Evolutionary conservation across 2,797 vertebrate genomes (phyloP).

Genomic region (Cynodonichthys magdalenae): DNA sequence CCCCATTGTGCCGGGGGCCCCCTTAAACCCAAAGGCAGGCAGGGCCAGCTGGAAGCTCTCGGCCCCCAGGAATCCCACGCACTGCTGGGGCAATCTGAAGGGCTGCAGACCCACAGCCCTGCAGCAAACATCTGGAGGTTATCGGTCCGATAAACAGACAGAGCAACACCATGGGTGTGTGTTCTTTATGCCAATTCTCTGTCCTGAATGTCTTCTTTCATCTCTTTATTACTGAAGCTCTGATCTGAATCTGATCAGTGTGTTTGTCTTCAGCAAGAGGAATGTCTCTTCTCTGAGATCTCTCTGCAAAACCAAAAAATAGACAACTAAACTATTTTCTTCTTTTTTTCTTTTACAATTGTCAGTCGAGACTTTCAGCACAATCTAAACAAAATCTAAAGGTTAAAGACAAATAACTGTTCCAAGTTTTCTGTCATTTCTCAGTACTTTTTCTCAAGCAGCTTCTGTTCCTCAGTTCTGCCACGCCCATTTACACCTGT

Average conservation of each 20-base stretch:
- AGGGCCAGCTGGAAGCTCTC: constrained; percentile 78
- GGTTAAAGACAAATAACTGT: constrained; percentile 6
- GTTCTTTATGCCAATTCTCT: constrained; percentile 45
- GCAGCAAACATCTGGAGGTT: constrained; percentile 84
- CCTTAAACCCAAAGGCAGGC: constrained; percentile 70
- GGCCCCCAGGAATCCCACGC: constrained; percentile 68
- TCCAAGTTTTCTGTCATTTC: too few relatives aligned
- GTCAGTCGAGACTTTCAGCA: constrained; percentile 19
- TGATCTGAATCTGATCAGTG: constrained; percentile 38
- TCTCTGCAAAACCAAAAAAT: constrained; percentile 12
- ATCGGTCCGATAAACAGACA: constrained; percentile 77
- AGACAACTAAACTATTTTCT: constrained; percentile 14
- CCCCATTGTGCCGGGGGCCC: constrained; percentile 61
- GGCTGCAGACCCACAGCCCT: constrained; percentile 64
- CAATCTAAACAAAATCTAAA: constrained; percentile 32
- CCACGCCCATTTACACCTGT: too few relatives aligned
- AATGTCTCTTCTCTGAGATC: constrained; percentile 33
- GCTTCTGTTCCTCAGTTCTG: too few relatives aligned
- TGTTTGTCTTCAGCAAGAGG: constrained; percentile 13
- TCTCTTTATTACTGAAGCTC: constrained; percentile 30
- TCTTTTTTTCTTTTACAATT: constrained; percentile 13
- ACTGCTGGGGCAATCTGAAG: constrained; percentile 72
- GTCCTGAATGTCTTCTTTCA: constrained; percentile 33
- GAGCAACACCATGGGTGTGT: constrained; percentile 68
- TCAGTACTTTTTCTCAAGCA: too few relatives aligned